phyloP scores from a whole-genome alignment of 2,888 invertebrate species.

The Phyllotreta striolata region DNA sequence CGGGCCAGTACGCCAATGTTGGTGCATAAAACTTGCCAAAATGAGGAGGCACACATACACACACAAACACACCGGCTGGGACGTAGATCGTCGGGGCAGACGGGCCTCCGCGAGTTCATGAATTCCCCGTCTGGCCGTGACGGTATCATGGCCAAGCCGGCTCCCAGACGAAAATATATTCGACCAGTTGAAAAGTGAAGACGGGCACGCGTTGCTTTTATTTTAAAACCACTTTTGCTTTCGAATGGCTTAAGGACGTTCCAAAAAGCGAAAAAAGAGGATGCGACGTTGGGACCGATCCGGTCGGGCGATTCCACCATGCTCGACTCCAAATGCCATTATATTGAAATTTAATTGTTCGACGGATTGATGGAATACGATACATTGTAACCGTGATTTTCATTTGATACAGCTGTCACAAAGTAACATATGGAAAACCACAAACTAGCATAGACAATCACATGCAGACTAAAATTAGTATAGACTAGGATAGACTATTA shows the following conservation, averaged over 20 bases:
- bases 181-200: conserved; percentile 51
- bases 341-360: too few relatives aligned
- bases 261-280: conserved; percentile 24
- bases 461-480: too few relatives aligned
- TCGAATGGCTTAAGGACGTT: conserved; percentile 39
- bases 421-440: too few relatives aligned
- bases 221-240: conserved; percentile 48
- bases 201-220: conserved; percentile 43
- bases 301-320: too few relatives aligned
- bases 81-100: conserved; percentile 33
- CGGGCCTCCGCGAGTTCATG: conserved; percentile 46
- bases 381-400: too few relatives aligned
- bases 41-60: conserved; percentile 25
- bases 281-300: conserved; percentile 4
- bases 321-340: too few relatives aligned
- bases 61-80: neutral
- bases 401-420: too few relatives aligned
- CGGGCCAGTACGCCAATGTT: conserved; percentile 30
- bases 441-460: too few relatives aligned
- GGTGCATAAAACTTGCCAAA: conserved; percentile 37
- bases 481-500: too few relatives aligned
- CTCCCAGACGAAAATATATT: conserved; percentile 56
- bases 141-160: conserved; percentile 52
- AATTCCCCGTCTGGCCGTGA: conserved; percentile 51
- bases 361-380: too few relatives aligned